Conservation (phyloP, 2,888 invertebrate species). For the Orthosia incerta region DNA sequence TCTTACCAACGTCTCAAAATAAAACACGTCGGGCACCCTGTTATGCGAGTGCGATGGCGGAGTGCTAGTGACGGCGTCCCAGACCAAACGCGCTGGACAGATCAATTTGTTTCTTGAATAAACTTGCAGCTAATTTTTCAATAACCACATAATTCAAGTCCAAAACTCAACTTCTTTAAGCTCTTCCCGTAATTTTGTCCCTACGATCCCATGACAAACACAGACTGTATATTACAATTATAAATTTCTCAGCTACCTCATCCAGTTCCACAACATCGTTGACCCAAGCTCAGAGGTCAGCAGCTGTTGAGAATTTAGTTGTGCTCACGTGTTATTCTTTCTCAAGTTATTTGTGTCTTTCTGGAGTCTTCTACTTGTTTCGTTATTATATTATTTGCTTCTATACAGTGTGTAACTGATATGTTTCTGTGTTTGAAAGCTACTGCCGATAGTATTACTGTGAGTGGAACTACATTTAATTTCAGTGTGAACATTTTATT, state of each 20-base stretch:
- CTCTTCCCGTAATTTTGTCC: not conserved
- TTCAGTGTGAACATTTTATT: no score
- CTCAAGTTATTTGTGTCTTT: slow-evolving; percentile 81
- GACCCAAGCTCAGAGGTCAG: slow-evolving; percentile 70
- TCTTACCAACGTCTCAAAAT: no score
- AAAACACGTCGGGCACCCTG: no score
- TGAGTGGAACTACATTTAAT: not conserved
- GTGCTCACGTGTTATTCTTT: slow-evolving; percentile 84
- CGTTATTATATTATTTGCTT: slow-evolving; percentile 62
- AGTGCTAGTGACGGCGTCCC: no score
- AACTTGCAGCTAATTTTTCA: no score
- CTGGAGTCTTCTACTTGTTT: slow-evolving; percentile 59
- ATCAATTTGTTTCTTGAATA: no score
- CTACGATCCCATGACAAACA: not conserved
- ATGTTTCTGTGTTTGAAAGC: slow-evolving; percentile 29
- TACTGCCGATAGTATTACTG: slow-evolving; percentile 17
- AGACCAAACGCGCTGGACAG: no score
- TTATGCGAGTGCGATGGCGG: no score
- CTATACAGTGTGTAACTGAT: slow-evolving; percentile 52
- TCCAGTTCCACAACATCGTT: slow-evolving; percentile 37
- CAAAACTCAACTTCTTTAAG: no score
- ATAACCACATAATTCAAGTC: no score
- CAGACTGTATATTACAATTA: not conserved
- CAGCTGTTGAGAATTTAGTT: slow-evolving; percentile 86
- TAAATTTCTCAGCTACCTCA: slow-evolving; percentile 1